phyloP scores from a whole-genome alignment of 2,888 invertebrate genomes.

The Drosophila parthenogenetica region DNA sequence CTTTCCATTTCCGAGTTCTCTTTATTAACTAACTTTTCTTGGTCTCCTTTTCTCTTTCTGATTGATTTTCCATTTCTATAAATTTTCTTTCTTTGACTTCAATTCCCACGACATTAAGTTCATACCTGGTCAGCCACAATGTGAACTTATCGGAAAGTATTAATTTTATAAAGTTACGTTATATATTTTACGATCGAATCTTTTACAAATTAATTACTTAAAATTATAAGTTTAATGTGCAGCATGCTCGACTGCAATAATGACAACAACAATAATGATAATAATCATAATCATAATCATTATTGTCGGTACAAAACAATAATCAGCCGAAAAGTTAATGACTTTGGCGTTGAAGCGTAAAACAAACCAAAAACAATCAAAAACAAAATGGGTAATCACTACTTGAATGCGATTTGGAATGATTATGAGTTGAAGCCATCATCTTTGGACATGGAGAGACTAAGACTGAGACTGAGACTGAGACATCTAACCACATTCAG shows the following conservation, averaged over 20 bases:
- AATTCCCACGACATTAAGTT: slow-evolving; percentile 20
- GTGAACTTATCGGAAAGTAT: background rate
- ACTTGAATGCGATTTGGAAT: slow-evolving; percentile 39
- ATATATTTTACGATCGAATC: background rate
- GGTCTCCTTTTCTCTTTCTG: slow-evolving; percentile 5
- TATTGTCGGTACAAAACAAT: slow-evolving; percentile 13
- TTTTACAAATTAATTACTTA: slow-evolving; percentile 24
- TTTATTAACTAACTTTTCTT: background rate
- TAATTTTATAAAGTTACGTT: background rate
- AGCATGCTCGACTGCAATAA: slow-evolving; percentile 23
- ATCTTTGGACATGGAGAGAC: slow-evolving; percentile 25
- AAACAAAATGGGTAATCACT: slow-evolving; percentile 44
- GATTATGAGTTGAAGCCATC: slow-evolving; percentile 18
- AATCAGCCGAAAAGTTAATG: slow-evolving; percentile 57
- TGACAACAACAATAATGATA: slow-evolving; percentile 19
- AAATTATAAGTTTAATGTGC: slow-evolving; percentile 31
- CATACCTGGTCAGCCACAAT: background rate
- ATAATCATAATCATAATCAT: slow-evolving; percentile 16
- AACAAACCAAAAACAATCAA: slow-evolving; percentile 34
- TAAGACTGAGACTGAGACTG: slow-evolving; percentile 2
- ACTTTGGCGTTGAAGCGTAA: slow-evolving; percentile 62
- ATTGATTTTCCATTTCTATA: slow-evolving; percentile 10
- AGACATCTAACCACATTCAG: slow-evolving; percentile 30
- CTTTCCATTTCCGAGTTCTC: slow-evolving; percentile 11
- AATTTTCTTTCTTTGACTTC: background rate